Base-by-base conservation (phyloP, 2,113 vertebrate genomes). In the Pitta sordida region DNA sequence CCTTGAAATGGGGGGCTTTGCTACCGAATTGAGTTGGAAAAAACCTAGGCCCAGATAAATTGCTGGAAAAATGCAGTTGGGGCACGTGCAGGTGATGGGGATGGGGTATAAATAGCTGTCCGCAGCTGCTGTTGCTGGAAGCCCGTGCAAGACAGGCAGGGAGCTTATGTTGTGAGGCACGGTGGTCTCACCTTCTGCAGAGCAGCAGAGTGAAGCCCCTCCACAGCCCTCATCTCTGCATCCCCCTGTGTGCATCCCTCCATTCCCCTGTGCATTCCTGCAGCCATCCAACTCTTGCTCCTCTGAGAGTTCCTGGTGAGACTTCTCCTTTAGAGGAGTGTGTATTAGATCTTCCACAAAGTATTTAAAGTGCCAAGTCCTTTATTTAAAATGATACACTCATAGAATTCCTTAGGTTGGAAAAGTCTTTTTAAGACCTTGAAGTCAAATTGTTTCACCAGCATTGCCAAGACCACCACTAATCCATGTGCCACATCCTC, bases 141-240 rank as follows among this genome's bases (percentile, higher is more conserved):
- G 44, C 71, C 60, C 4, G 4, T 2, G 22, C 0, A 2, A 74
- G 59, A 69, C 64, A 34, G 53, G 64, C 3, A 0, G 39, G 46
- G 77, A 83, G 53, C 49, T 64, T 22, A 39, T 5, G 2, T n/a
- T 3, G 2, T 24, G 9, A 70, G 48, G 56, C 37, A 19, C 0
- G 5, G 67, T 4, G 11, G 59, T 64, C 69, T 88, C 7, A 4
- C 30, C 34, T 51, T 51, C 49, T 73, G 43, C 4, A 4, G 44
- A 68, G 64, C 24, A 30, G 83, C 49, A 34, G 15, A 46, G 12
- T 2, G 3, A 84, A 84, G 11, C 51, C 24, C 53, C 13, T 82
- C 29, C 53, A 34, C 24, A 70, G 36, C 49, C 36, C 8, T 9
- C 8, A 24, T 27, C 23, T n/a, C 59, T 48, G 55, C 37, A 59